phyloP scores from a whole-genome alignment of 2,888 invertebrate genomes.

The Steromphala cineraria region DNA sequence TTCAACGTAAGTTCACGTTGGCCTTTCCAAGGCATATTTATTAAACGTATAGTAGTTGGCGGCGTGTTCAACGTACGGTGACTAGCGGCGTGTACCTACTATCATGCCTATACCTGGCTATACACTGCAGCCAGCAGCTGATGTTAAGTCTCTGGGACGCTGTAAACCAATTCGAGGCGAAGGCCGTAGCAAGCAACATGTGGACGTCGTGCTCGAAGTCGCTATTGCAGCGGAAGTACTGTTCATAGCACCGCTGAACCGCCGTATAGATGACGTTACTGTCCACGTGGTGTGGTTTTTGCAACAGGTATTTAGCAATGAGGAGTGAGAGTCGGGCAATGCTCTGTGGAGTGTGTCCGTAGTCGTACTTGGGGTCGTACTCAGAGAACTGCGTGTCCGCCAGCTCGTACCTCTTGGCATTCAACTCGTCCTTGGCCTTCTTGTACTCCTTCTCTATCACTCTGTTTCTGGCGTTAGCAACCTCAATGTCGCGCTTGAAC shows the following conservation, averaged over 20 bases:
- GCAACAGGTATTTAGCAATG: constrained; percentile 60
- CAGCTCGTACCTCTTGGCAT: constrained; percentile 52
- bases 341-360: constrained; percentile 63
- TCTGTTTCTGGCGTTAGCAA: constrained; percentile 63
- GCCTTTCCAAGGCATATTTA: too few relatives aligned
- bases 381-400: constrained; percentile 54
- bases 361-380: constrained; percentile 65
- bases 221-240: constrained; percentile 55
- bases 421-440: constrained; percentile 61
- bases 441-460: constrained; percentile 61
- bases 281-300: constrained; percentile 65
- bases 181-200: constrained; percentile 72
- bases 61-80: too few relatives aligned
- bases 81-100: constrained; percentile 5
- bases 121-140: constrained; percentile 66
- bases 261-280: constrained; percentile 61
- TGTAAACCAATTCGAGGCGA: constrained; percentile 71
- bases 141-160: constrained; percentile 58
- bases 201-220: constrained; percentile 67
- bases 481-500: constrained; percentile 63
- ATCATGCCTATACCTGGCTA: constrained; percentile 51
- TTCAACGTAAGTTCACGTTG: not conserved
- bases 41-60: too few relatives aligned
- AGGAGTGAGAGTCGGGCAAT: constrained; percentile 64
- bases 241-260: constrained; percentile 64